These are phyloP conservation scores for Drosophila grimshawi DNA, from an alignment of 1,140 invertebrate species.

Conservation along the genomic window DNA sequence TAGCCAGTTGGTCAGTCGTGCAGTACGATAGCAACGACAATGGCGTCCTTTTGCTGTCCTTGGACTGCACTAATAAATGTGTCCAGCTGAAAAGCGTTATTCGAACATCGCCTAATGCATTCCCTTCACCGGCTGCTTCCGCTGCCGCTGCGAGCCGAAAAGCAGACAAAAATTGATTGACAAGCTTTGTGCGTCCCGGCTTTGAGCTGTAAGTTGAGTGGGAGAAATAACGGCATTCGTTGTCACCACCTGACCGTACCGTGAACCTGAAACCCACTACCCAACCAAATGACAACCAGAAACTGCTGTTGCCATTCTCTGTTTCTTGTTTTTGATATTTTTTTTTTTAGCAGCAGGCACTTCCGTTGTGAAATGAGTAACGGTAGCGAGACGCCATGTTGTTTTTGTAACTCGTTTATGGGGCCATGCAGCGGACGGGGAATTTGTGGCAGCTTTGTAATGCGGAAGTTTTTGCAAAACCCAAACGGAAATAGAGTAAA, in stretches of 20 bases:
- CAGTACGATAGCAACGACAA: conserved; percentile 29
- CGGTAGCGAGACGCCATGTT: conserved; percentile 40
- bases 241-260: conserved; percentile 26
- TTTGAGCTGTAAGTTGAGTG: not conserved
- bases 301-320: conserved; percentile 44
- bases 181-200: conserved; percentile 69
- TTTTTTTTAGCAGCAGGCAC: conserved; percentile 61
- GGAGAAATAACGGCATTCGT: conserved; percentile 13
- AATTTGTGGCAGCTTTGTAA: conserved; percentile 82
- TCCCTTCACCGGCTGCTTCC: conserved; percentile 18
- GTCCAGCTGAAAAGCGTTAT: conserved; percentile 66
- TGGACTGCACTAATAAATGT: conserved; percentile 78
- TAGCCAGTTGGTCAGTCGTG: conserved; percentile 28
- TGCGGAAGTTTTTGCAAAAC: conserved; percentile 80
- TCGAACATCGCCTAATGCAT: conserved; percentile 71
- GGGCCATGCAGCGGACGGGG: conserved; percentile 39
- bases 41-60: conserved; percentile 45
- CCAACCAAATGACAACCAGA: conserved; percentile 38
- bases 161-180: conserved; percentile 79
- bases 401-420: conserved; percentile 26
- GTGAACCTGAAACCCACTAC: conserved; percentile 17
- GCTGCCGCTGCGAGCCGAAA: conserved; percentile 20
- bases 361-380: conserved; percentile 69
- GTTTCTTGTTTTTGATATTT: conserved; percentile 18
- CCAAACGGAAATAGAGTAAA: conserved; percentile 81